Evolutionary conservation across 92 coral and sea anemone genomes (phyloP), one percentile per base, ranked within the genome.

Genomic region (Parazoanthus atlanticus): DNA sequence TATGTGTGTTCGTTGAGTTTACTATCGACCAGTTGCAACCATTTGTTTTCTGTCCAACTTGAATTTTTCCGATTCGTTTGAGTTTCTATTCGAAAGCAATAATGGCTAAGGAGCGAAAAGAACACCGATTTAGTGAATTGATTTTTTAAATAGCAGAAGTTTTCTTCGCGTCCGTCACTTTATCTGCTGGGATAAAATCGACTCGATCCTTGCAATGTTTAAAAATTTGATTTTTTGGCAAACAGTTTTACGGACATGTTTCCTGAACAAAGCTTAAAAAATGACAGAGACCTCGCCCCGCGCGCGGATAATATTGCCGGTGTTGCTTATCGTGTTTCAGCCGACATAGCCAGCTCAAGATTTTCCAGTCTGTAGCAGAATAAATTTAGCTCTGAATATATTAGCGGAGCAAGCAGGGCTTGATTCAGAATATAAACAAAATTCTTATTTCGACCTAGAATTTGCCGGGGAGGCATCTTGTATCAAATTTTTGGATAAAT

Each of bases 321-420:
- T 74, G n/a, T n/a, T 74, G 23, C 25, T 40, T 75, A 36, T 34
- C 52, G 43, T 34, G 79, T 38, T 36, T 38, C 41, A 33, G 28
- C 79, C 13, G 10, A n/a, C 69, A 61, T 21, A 75, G 49, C 25
- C 7, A 19, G 13, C 11, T 75, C 43, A 41, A 75, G 49, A 74
- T 74, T 36, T 75, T 75, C 40, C 52, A n/a, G 28, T 23, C 56
- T 34, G 17, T 26, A 82, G 32, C 30, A 64, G 56, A 82, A 82
- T n/a, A 65, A 3, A n/a, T 82, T 82, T 36, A 66, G 86, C 47
- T 82, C 5, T 26, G 86, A 69, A 82, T 82, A 66, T 82, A 64
- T 82, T 82, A 64, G 52, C 52, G 76, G 49, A 26, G 32, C 38
- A 64, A 33, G 76, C 74, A 66, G 30, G 34, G 32, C 61, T 65